A percentile compares a stretch with the other conserved stretches of the same genome.
Conservation (phyloP, 1,140 invertebrate genomes). For the Mya arenaria region DNA sequence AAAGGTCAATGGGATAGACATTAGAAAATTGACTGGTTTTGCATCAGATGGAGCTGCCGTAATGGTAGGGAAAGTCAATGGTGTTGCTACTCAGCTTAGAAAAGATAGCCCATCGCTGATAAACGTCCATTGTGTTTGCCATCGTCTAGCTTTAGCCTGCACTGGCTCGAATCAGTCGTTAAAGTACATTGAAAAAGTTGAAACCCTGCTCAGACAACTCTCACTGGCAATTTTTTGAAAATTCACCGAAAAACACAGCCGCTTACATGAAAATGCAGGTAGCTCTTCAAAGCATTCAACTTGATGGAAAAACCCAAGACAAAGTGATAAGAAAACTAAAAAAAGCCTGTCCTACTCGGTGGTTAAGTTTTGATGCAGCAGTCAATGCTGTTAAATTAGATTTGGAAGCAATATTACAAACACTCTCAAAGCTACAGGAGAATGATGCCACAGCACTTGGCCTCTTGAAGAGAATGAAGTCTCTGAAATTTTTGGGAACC, state of each 20-base stretch:
- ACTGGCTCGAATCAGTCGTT: constrained; percentile 37
- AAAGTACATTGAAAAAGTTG: constrained; percentile 37
- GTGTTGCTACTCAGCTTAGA: constrained; percentile 52
- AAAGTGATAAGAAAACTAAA: constrained; percentile 37
- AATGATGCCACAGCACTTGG: constrained; percentile 2
- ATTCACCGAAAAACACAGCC: constrained; percentile 53
- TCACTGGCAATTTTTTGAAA: constrained; percentile 49
- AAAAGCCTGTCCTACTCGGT: constrained; percentile 53
- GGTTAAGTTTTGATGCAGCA: constrained; percentile 40
- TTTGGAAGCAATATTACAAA: not conserved
- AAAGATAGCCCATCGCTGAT: constrained; percentile 20
- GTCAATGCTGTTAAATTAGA: constrained; percentile 17
- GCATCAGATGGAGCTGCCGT: constrained; percentile 60
- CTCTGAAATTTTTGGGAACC: not conserved
- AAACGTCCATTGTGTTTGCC: constrained; percentile 56
- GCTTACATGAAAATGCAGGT: constrained; percentile 20
- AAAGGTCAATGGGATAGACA: not conserved
- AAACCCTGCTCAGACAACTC: constrained; percentile 40
- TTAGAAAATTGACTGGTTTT: constrained; percentile 11
- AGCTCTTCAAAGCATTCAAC: not conserved
- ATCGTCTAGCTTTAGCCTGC: constrained; percentile 52
- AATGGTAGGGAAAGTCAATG: constrained; percentile 56
- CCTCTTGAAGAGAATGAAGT: constrained; percentile 6
- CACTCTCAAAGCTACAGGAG: not conserved
- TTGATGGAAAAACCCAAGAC: not conserved